Conservation (phyloP, 2,797 vertebrate species). For the Sylvilagus floridanus region DNA sequence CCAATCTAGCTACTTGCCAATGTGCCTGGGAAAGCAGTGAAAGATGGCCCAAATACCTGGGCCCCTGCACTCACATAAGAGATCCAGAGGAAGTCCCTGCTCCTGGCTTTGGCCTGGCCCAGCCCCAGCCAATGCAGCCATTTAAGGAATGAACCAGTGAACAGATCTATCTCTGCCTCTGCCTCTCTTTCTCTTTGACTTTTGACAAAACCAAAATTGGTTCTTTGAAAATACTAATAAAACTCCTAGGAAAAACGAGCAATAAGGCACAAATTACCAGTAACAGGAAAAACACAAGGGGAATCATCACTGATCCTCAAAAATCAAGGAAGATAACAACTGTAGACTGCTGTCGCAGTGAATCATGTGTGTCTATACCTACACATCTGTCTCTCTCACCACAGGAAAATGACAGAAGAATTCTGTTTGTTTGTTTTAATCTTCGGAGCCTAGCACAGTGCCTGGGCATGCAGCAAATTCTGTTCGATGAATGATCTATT, state of each 20-base stretch:
- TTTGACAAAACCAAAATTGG: neutral
- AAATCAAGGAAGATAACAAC: neutral
- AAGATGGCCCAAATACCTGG: no score
- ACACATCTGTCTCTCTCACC: neutral
- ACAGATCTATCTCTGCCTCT: no score
- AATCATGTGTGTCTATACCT: fast-evolving
- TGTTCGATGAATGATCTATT: neutral
- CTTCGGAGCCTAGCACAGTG: neutral
- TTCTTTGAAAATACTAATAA: conserved; percentile 52
- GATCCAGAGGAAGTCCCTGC: no score
- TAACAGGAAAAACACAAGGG: neutral
- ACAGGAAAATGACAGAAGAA: neutral
- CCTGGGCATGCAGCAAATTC: neutral
- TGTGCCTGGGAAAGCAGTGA: no score
- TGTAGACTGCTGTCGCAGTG: neutral
- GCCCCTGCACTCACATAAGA: no score
- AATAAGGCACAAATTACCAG: neutral
- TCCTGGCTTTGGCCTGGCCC: no score
- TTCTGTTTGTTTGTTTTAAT: neutral
- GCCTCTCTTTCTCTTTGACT: no score
- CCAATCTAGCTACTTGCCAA: no score
- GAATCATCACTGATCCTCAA: neutral
- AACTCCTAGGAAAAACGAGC: conserved; percentile 23
- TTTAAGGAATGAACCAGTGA: no score
- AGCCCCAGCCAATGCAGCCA: no score